A percentile compares a stretch with the other conserved stretches of the same genome.
These are phyloP conservation scores for Aquatica leii DNA, from an alignment of 2,888 invertebrate genomes.

Conservation along the genomic window DNA sequence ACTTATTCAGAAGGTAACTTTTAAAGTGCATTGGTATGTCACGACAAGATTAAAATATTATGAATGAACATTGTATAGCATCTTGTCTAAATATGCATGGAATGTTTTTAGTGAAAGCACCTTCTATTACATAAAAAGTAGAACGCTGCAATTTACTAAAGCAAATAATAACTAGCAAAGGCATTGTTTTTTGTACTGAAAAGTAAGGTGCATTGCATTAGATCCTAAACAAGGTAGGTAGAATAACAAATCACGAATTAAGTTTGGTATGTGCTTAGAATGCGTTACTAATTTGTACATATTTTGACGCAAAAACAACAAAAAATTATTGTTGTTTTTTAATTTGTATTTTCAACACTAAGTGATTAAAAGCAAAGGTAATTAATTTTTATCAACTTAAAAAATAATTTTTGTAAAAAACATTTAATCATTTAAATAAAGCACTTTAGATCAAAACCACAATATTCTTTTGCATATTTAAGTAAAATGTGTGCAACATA, in stretches of 20 bases:
- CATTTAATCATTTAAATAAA: background rate
- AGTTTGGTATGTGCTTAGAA: background rate
- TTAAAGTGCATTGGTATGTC: too few species aligned
- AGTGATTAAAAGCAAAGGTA: background rate
- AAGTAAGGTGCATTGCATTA: conserved; percentile 14
- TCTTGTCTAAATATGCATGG: background rate
- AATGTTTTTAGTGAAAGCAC: conserved; percentile 12
- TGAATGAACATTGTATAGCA: too few species aligned
- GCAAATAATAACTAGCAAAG: conserved; percentile 5
- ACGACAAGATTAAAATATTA: too few species aligned
- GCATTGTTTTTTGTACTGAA: conserved; percentile 9
- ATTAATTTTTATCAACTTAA: background rate
- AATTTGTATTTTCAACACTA: background rate
- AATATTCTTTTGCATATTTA: background rate
- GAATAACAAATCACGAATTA: background rate
- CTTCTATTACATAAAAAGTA: conserved; percentile 11
- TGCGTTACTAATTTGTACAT: background rate
- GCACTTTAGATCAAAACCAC: background rate
- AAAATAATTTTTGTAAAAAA: background rate
- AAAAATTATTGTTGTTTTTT: background rate
- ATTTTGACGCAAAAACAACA: too few species aligned
- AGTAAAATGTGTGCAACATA: too few species aligned
- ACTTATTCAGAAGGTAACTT: too few species aligned
- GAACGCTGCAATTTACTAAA: conserved; percentile 16
- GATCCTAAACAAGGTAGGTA: background rate